Base-by-base conservation (phyloP, 1,140 invertebrate genomes). In the Brachystomella parvula region DNA sequence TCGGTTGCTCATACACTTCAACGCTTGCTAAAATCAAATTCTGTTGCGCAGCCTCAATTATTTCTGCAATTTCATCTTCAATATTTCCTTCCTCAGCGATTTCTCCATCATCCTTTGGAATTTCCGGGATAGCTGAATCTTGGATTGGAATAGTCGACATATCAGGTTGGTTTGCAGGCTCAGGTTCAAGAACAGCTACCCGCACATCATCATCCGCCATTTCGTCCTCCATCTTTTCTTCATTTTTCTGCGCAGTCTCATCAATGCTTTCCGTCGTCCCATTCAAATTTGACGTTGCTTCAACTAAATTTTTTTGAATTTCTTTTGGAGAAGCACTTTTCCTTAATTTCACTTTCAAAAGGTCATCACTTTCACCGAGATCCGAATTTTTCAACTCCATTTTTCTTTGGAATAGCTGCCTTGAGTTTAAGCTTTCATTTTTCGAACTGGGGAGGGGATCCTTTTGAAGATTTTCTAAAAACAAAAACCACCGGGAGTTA, bases 11-110 rank as follows among this genome's bases (percentile, higher is more conserved):
- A 35, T 66, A 61, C 60, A 73, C 71, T 21, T 53, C 49, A 53
- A 71, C 39, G 12, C 69, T 68, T 24, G 66, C 67, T 21, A 70
- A 60, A 15, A 26, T 6, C 53, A 26, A 9, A 30, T 21, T 24
- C 15, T 26, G 29, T 57, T 57, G 6, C 6, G 53, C 21, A 57
- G 53, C 6, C 6, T 57, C 21, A 24, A 57, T 30, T 57, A 26
- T 57, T 21, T 26, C 53, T 30, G 29, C 35, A 21, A 67, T 39
- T 29, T 60, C 0, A 64, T 26, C 26, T 24, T 3, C 33, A 17
- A 29, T 62, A 66, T 61, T 74, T 83, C 82, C 82, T 74, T 61
- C 60, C 26, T 78, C 75, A 73, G 85, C 80, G n/a, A 75, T 73
- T 39, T 39, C 19, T 6, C 6, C 6, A 39, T 9, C 19, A 6